Base-by-base conservation (phyloP, 2,888 invertebrate species). In the Syrphus vitripennis region DNA sequence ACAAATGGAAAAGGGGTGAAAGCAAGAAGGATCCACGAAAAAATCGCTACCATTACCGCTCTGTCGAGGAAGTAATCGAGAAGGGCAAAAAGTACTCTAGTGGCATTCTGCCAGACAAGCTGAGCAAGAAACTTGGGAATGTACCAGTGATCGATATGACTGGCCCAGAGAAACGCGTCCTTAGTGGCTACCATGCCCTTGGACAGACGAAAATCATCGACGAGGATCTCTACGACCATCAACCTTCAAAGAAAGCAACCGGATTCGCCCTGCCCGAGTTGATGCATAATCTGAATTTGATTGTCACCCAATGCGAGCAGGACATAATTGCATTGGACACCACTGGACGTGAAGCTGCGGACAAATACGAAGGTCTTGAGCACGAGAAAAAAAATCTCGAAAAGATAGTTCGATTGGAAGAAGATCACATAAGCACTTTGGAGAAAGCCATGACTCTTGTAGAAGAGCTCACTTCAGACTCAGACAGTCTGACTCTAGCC, bases 81-180 rank as follows among this genome's bases (percentile, higher is more conserved):
- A 96, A 97, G 94, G 96, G 97, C 84, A 96, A 96, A 93, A 95
- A 95, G 57, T 93, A 93, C 1, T 37, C 63, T 1, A 26, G 69
- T 7, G 71, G 79, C 0, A 61, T 83, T 5, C 21, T 77, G 1
- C 72, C 87, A 1, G 74, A 77, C 7, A 74, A 70, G n/a, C 45
- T 86, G 88, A 94, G 94, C 83, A 94, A 92, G 90, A 95, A 96
- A 89, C 92, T 97, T 65, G 95, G 96, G 37, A 97, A 97, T 92
- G 98, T 98, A 50, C 99, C 99, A 89, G 99, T 99, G 12, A 99
- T 99, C 87, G 99, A 99, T 92, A 98, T 99, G 98, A 99, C 99
- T 7, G 99, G 99, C 0, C 97, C 97, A 0, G 98, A 99, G 92
- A 96, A 97, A 91, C 94, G 98, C 74, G 97, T 99, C 42, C 94